Percentiles rank a stretch among this genome's conserved stretches.
Conservation (phyloP, 2,113 vertebrate genomes). For the Nansenia antarctica region DNA sequence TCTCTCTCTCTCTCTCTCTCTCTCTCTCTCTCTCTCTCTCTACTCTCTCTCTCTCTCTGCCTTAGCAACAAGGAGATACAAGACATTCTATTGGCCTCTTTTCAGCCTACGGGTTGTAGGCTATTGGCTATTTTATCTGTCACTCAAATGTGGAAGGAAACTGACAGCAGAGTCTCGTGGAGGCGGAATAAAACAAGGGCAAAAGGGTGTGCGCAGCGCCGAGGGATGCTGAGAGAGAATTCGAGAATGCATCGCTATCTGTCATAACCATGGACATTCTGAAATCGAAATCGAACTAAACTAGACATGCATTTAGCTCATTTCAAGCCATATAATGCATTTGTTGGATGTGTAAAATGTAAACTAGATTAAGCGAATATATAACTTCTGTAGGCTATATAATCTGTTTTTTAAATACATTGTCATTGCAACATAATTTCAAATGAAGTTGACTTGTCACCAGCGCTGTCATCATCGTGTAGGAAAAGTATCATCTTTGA, state of each 20-base stretch:
- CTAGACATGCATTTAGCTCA: conserved; percentile 25
- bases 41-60: conserved; percentile 47
- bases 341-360: not conserved
- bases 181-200: conserved; percentile 48
- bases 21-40: not conserved
- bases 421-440: conserved; percentile 48
- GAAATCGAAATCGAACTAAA: conserved; percentile 26
- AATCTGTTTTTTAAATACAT: conserved; percentile 30
- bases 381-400: conserved; percentile 34
- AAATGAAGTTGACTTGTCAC: conserved; percentile 5
- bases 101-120: not conserved
- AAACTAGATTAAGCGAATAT: conserved; percentile 21
- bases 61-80: conserved; percentile 65
- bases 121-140: conserved; percentile 50
- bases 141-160: conserved; percentile 38
- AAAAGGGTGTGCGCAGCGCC: conserved; percentile 48
- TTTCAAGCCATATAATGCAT: not conserved
- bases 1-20: not conserved
- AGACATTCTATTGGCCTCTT: conserved; percentile 53
- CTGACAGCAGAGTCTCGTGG: conserved; percentile 23
- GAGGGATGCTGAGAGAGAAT: conserved; percentile 43
- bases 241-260: conserved; percentile 3
- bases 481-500: conserved; percentile 11
- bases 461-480: conserved; percentile 19
- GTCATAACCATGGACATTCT: conserved; percentile 37